phyloP scores from a whole-genome alignment of 1,140 invertebrate genomes.

The Atopsyche davidsoni region DNA sequence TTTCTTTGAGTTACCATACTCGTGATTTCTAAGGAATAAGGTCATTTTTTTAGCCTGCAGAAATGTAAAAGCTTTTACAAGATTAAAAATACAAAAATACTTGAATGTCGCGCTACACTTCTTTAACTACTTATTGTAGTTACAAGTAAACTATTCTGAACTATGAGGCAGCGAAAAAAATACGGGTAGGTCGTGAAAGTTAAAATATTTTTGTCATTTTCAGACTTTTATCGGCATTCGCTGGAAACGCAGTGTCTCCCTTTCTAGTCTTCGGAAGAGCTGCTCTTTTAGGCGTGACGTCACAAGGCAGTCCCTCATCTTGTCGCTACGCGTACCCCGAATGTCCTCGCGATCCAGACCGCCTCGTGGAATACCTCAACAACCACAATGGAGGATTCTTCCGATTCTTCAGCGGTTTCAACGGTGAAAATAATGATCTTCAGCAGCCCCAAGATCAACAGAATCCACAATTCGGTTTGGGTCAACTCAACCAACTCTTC shows the following conservation, averaged over 20 bases:
- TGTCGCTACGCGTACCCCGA: slow-evolving; percentile 62
- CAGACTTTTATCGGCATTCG: slow-evolving; percentile 42
- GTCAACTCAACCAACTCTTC: slow-evolving; percentile 13
- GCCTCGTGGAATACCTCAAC: slow-evolving; percentile 71
- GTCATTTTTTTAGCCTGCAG: too few relatives aligned
- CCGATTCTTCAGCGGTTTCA: slow-evolving; percentile 61
- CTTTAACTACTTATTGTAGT: too few relatives aligned
- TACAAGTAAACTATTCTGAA: too few relatives aligned
- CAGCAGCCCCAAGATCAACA: slow-evolving; percentile 23
- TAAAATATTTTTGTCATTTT: slow-evolving; percentile 24
- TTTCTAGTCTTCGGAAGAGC: slow-evolving; percentile 65
- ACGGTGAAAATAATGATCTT: too few relatives aligned
- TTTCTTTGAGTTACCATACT: too few relatives aligned
- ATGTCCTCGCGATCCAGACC: slow-evolving; percentile 66
- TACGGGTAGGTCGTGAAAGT: too few relatives aligned
- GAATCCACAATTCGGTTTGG: slow-evolving; percentile 9
- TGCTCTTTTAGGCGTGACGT: slow-evolving; percentile 61
- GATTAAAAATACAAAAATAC: too few relatives aligned
- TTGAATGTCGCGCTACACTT: too few relatives aligned
- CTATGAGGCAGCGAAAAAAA: too few relatives aligned
- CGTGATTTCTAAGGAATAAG: too few relatives aligned
- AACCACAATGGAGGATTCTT: slow-evolving; percentile 83
- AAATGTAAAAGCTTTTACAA: too few relatives aligned
- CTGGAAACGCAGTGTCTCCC: slow-evolving; percentile 44
- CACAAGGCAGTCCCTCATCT: slow-evolving; percentile 52